Conservation (phyloP, 2,888 invertebrate species). For the Phymatocera aterrima region DNA sequence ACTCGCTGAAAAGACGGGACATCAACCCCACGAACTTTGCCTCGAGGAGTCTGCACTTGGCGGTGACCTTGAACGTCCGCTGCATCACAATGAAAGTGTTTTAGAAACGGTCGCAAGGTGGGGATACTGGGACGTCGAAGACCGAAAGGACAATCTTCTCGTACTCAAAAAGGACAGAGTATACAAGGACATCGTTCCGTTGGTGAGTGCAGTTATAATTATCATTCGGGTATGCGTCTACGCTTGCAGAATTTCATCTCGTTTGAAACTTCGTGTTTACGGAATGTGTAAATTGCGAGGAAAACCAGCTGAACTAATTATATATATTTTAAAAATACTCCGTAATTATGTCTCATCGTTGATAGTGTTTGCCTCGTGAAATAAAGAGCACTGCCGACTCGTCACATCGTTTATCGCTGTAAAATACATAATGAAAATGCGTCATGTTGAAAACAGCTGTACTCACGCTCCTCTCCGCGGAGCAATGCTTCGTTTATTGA, state of each 20-base stretch:
- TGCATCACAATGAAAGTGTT: slow-evolving; percentile 86
- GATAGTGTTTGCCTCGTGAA: too few species aligned
- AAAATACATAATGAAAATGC: slow-evolving; percentile 10
- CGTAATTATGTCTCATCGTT: too few species aligned
- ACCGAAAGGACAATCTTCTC: slow-evolving; percentile 88
- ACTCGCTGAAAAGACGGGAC: slow-evolving; percentile 80
- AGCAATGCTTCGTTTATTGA: slow-evolving; percentile 2
- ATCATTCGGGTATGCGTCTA: too few species aligned
- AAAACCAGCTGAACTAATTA: too few species aligned
- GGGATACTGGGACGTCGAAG: slow-evolving; percentile 93
- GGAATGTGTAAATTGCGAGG: too few species aligned
- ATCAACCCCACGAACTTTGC: slow-evolving; percentile 83
- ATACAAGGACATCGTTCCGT: slow-evolving; percentile 71
- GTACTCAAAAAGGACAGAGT: slow-evolving; percentile 77
- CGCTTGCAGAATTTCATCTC: too few species aligned
- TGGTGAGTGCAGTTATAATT: slow-evolving; percentile 71
- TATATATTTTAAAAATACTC: too few species aligned
- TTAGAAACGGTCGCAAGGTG: slow-evolving; percentile 85
- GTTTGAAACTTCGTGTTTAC: too few species aligned
- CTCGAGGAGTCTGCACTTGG: slow-evolving; percentile 89
- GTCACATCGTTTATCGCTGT: background rate
- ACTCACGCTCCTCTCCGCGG: background rate
- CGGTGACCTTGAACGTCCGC: slow-evolving; percentile 84
- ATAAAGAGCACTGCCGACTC: background rate
- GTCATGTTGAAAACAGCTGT: slow-evolving; percentile 5